phyloP scores from a whole-genome alignment of 2,113 vertebrate genomes.

The Acrocephalus arundinaceus region DNA sequence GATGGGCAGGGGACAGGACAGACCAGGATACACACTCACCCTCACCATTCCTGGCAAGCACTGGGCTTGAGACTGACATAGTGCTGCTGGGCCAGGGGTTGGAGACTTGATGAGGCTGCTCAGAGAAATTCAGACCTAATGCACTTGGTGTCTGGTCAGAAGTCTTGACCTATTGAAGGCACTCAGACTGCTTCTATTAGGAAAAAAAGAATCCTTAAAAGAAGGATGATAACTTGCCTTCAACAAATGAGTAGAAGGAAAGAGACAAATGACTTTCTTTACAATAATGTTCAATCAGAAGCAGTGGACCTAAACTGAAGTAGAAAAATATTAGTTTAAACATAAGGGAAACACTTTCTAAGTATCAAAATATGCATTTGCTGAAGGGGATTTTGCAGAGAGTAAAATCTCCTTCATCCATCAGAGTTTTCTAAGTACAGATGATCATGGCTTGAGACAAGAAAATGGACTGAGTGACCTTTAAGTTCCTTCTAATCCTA shows the following conservation, averaged over 20 bases:
- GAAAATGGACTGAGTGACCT: constrained; percentile 1
- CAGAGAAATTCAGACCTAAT: not conserved
- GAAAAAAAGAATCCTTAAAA: not conserved
- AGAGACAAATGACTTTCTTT: not conserved
- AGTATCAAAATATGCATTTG: not conserved
- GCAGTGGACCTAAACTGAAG: not conserved
- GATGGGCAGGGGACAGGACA: not conserved
- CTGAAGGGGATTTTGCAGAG: not conserved
- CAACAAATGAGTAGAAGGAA: not conserved
- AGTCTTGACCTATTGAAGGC: not conserved
- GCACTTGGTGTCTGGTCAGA: not conserved
- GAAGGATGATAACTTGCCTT: not conserved
- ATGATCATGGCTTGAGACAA: not conserved
- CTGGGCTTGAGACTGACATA: accelerated
- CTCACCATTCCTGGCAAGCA: not conserved
- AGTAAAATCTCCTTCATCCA: not conserved
- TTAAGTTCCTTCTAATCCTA: not conserved
- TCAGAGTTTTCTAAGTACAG: not conserved
- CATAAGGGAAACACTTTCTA: not conserved
- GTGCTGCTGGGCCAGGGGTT: not conserved
- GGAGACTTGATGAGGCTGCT: not conserved
- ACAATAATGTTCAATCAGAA: not conserved
- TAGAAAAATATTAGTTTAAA: not conserved
- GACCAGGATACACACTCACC: not conserved
- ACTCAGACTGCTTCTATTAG: not conserved